Evolutionary conservation across 1,140 invertebrate genomes (phyloP), one percentile per base, ranked within the genome.

Genomic region (Ctenoplectra terminalis): DNA sequence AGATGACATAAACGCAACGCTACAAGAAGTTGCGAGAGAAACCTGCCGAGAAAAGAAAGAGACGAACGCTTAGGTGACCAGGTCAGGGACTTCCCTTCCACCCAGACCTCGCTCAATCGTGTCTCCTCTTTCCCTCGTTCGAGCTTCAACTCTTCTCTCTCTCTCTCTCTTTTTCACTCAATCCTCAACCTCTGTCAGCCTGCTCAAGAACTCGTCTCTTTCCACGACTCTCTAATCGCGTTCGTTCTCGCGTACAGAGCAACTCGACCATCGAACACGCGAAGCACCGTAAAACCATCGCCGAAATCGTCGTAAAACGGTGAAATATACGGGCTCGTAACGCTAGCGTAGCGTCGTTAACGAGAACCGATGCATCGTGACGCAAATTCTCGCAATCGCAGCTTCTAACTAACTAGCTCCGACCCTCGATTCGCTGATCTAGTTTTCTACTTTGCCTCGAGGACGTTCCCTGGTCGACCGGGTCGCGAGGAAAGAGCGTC

Each of bases 11-110:
- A 86, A 81, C 43, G 72, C 26, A 34, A 76, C 7, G 34, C 20
- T 40, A 8, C 61, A 20, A 84, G 67, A 70, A 64, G 50, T 40
- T 54, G 20, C 58, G 40, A 75, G 67, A 29, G 23, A 56, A 67
- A 43, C 31, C 31, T 6, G 34, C 2, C 58, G 46, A 50, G 46
- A 52, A 74, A 34, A 34, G 29, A 70, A 71, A 71, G 67, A 78
- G 54, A 75, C 60, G 81, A 83, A 78, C 76, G 87, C 77, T 83
- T 85, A 83, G 84, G 82, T 89, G 90, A 91, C 85, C 90, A 89
- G 90, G 90, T 91, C 90, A 91, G 86, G 90, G 90, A 88, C 90
- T 91, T 88, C 73, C 87, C 85, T 86, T 87, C 85, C 84, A 82
- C 81, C 87, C 84, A 82, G 88, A 89, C 88, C 89, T 89, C 88